Conservation (phyloP, 2,888 invertebrate genomes). For the Synanthedon vespiformis region DNA sequence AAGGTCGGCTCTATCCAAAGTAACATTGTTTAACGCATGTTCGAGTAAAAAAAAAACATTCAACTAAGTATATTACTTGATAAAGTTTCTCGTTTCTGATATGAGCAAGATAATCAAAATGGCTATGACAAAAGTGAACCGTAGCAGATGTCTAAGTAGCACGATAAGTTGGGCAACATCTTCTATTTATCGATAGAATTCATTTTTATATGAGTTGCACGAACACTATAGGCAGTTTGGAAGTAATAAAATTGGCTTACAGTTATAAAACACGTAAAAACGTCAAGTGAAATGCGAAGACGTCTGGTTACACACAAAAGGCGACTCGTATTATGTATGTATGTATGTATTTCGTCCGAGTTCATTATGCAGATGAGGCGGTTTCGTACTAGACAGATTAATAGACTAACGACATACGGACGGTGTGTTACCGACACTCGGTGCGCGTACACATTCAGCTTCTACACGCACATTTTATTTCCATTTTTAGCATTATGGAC, state of each 20-base stretch:
- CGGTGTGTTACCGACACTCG: constrained; percentile 1
- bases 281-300: constrained; percentile 19
- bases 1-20: no score
- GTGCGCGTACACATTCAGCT: background rate
- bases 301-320: constrained; percentile 6
- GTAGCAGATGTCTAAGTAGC: no score
- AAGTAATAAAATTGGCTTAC: constrained; percentile 5
- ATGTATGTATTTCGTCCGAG: constrained; percentile 5
- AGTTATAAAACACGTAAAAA: constrained; percentile 23
- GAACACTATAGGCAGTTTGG: no score
- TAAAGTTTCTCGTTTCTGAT: no score
- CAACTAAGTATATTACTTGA: no score
- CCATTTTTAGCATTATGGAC: background rate
- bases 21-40: no score
- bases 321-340: constrained; percentile 1
- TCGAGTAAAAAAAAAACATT: no score
- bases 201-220: no score
- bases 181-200: no score
- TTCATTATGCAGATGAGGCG: constrained; percentile 11
- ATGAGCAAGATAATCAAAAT: no score
- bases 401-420: constrained; percentile 5
- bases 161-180: no score
- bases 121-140: no score
- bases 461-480: background rate
- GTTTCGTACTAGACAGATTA: constrained; percentile 6